These are phyloP conservation scores for Maccullochella peelii DNA, from an alignment of 2,113 vertebrate species.

Conservation along the genomic window DNA sequence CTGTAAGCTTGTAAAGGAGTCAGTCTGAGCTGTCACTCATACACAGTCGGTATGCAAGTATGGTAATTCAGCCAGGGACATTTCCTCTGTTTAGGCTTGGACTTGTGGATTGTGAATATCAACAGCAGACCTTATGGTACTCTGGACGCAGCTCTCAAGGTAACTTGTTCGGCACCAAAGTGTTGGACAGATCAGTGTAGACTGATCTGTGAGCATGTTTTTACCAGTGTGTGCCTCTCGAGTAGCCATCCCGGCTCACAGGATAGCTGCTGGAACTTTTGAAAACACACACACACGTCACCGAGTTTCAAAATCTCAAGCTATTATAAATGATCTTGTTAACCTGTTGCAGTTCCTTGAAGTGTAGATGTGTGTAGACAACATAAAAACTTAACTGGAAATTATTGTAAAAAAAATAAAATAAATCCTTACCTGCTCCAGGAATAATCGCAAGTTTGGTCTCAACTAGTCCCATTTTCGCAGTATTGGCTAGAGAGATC, in stretches of 20 bases:
- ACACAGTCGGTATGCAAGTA: no score
- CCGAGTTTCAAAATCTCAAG: background rate
- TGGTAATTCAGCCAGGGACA: no score
- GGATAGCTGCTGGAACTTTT: background rate
- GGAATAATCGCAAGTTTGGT: constrained; percentile 96
- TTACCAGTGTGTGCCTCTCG: background rate
- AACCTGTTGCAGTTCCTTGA: background rate
- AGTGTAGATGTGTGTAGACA: background rate
- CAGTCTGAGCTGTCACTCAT: no score
- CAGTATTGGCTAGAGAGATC: constrained; percentile 85
- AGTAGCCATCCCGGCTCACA: background rate
- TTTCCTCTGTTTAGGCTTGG: no score
- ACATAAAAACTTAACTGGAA: background rate
- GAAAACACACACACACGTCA: background rate
- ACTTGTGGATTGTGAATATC: no score
- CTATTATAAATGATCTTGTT: no score
- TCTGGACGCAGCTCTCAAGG: no score
- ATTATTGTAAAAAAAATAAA: background rate
- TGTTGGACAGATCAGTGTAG: background rate
- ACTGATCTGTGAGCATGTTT: no score
- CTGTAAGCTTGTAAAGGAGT: no score
- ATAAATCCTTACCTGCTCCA: constrained; percentile 91
- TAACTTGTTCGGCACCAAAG: background rate
- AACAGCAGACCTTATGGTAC: no score
- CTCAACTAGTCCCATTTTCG: constrained; percentile 98